Percentiles rank a stretch among this genome's conserved stretches.
Conservation (phyloP, 2,797 vertebrate genomes). For the Crenuchus spilurus region DNA sequence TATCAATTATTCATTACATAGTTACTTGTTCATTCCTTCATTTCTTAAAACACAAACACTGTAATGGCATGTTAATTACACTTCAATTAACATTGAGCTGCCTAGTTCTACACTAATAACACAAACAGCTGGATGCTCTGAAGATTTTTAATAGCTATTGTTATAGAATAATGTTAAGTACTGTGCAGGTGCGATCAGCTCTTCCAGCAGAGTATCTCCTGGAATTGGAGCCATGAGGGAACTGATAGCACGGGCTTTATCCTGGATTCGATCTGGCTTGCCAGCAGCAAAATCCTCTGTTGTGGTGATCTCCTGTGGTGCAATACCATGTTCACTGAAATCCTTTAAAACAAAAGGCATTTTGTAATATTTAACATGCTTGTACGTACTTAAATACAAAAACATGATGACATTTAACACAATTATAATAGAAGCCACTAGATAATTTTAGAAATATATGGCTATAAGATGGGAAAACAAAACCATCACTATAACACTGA, state of each 20-base stretch:
- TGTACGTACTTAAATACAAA: too few relatives aligned
- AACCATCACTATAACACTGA: too few relatives aligned
- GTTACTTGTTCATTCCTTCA: not conserved
- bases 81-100: not conserved
- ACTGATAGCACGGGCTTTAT: constrained; percentile 84
- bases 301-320: constrained; percentile 87
- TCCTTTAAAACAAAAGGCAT: constrained; percentile 76
- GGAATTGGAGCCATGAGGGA: constrained; percentile 84
- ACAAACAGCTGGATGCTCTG: too few relatives aligned
- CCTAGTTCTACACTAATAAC: too few relatives aligned
- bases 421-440: too few relatives aligned
- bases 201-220: constrained; percentile 87
- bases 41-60: not conserved
- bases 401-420: too few relatives aligned
- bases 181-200: constrained; percentile 88
- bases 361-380: too few relatives aligned
- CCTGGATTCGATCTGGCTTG: constrained; percentile 78
- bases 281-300: constrained; percentile 88
- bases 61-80: not conserved
- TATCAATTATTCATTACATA: not conserved
- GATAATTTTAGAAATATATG: too few relatives aligned
- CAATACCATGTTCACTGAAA: constrained; percentile 92
- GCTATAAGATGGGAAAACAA: too few relatives aligned
- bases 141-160: too few relatives aligned
- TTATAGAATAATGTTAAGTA: too few relatives aligned